Evolutionary conservation across 2,888 invertebrate genomes (phyloP).

Genomic region (Chamaedrilus cognettii): DNA sequence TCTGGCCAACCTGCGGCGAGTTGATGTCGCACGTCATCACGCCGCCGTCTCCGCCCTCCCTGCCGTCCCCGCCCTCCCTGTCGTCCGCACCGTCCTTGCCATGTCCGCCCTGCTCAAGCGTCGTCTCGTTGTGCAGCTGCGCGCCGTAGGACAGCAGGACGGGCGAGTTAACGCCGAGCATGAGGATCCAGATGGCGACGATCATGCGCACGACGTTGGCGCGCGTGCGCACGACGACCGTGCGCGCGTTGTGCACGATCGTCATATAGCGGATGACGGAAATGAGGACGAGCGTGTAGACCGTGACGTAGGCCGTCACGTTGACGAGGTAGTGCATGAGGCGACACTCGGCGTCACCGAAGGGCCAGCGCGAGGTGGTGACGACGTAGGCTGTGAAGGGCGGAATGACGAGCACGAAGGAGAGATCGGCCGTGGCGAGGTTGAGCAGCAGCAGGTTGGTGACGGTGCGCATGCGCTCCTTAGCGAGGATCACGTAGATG

Average conservation of each 20-base stretch:
- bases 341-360: constrained; percentile 84
- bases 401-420: constrained; percentile 87
- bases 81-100: neutral
- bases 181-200: constrained; percentile 15
- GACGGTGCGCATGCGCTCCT: constrained; percentile 70
- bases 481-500: constrained; percentile 19
- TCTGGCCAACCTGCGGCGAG: constrained; percentile 15
- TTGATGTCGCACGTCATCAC: constrained; percentile 28
- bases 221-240: constrained; percentile 68
- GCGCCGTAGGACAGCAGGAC: constrained; percentile 33
- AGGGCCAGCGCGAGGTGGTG: constrained; percentile 74
- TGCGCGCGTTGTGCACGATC: constrained; percentile 24
- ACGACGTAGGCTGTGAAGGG: constrained; percentile 78
- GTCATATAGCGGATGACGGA: constrained; percentile 28
- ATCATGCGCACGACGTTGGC: constrained; percentile 15
- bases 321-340: constrained; percentile 89
- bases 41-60: neutral
- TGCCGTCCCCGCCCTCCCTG: neutral
- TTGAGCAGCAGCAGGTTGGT: constrained; percentile 88
- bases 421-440: constrained; percentile 80
- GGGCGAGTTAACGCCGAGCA: constrained; percentile 18
- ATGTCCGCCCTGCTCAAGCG: neutral
- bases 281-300: constrained; percentile 66
- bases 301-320: constrained; percentile 86
- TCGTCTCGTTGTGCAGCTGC: neutral